These are phyloP conservation scores for Phallusia fumigata DNA, from an alignment of 23 tunicate species.

Conservation along the genomic window DNA sequence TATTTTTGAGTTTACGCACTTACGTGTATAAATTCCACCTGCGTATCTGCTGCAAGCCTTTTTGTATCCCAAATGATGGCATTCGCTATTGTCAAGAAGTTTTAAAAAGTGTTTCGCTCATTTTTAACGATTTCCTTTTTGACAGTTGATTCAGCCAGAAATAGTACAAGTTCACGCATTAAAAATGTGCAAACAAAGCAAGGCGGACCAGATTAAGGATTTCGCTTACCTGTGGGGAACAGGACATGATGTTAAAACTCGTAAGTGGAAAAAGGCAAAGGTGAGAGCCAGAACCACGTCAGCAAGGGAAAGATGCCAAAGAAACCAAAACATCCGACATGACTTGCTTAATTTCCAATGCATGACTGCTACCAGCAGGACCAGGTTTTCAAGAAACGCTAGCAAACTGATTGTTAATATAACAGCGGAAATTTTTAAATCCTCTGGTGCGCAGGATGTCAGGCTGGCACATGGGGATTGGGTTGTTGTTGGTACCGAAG, in stretches of 20 bases:
- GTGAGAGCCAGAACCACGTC: slow-evolving; percentile 43
- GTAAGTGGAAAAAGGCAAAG: slow-evolving; percentile 35
- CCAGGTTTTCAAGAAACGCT: slow-evolving; percentile 30
- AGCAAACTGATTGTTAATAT: slow-evolving; percentile 17
- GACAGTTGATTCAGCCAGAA: no score
- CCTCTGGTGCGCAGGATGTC: slow-evolving; percentile 11
- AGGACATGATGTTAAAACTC: slow-evolving; percentile 37
- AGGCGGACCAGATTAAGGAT: no score
- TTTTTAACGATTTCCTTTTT: no score
- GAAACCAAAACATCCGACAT: slow-evolving; percentile 60
- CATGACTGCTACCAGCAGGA: slow-evolving; percentile 20
- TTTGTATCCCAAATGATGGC: no score
- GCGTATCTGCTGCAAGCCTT: no score
- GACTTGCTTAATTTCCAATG: slow-evolving; percentile 26
- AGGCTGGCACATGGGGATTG: not conserved
- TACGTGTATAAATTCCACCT: no score
- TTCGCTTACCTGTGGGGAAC: slow-evolving; percentile 37
- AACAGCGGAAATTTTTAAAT: slow-evolving; percentile 20
- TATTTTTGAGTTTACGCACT: no score
- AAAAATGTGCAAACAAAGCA: no score
- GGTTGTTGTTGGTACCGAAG: not conserved
- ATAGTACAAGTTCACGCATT: no score
- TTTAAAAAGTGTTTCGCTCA: no score
- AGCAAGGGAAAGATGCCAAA: slow-evolving; percentile 67
- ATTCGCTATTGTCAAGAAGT: no score